phyloP scores from a whole-genome alignment of 2,797 vertebrate genomes.

The Melanotaenia pygmaea region DNA sequence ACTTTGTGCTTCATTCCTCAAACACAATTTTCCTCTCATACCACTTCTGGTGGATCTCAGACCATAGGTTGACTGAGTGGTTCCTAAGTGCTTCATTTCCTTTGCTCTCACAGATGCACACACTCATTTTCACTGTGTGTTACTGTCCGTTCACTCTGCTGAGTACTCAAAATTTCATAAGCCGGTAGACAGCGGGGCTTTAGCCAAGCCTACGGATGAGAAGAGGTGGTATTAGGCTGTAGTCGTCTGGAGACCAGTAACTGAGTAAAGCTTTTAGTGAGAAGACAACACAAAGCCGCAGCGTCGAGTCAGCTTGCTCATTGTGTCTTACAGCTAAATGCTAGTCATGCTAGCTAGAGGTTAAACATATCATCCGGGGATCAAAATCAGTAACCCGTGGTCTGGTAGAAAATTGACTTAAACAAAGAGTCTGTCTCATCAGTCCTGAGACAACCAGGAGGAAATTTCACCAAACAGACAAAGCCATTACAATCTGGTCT shows the following conservation, averaged over 20 bases:
- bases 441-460: constrained; percentile 21
- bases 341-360: constrained; percentile 44
- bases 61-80: constrained; percentile 71
- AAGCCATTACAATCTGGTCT: background rate
- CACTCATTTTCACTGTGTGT: constrained; percentile 42
- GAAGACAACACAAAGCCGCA: constrained; percentile 49
- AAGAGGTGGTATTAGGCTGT: constrained; percentile 29
- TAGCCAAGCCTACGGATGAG: constrained; percentile 35
- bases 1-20: constrained; percentile 66
- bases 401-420: constrained; percentile 34
- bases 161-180: constrained; percentile 68
- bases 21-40: constrained; percentile 72
- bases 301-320: constrained; percentile 26
- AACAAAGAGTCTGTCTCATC: constrained; percentile 34
- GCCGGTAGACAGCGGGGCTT: constrained; percentile 65
- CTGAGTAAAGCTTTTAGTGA: constrained; percentile 64
- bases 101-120: constrained; percentile 57
- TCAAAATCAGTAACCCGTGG: constrained; percentile 37
- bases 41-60: constrained; percentile 69
- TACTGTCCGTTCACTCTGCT: constrained; percentile 56
- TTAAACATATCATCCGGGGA: constrained; percentile 19
- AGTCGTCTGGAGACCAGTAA: constrained; percentile 64
- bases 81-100: constrained; percentile 76
- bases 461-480: constrained; percentile 33
- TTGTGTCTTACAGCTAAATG: constrained; percentile 27